A percentile compares a stretch with the other conserved stretches of the same genome.
phyloP scores from a whole-genome alignment of 2,113 vertebrate genomes.

The Chionomys nivalis region DNA sequence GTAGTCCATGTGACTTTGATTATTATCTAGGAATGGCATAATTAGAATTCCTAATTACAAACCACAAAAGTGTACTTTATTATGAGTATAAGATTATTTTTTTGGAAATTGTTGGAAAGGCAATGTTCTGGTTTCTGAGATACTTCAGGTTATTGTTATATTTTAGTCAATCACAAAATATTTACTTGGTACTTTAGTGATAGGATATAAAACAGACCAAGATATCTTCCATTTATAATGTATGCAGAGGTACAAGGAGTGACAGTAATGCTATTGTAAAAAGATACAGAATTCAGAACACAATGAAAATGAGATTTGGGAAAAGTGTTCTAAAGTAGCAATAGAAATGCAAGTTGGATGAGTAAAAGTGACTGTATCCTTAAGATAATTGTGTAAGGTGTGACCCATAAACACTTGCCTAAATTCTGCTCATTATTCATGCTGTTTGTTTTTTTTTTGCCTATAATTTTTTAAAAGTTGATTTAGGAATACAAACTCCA shows the following conservation, averaged over 20 bases:
- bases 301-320: not conserved
- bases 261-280: too few relatives aligned
- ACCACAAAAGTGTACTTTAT: not conserved
- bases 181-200: not conserved
- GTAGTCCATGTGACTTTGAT: too few relatives aligned
- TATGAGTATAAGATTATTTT: not conserved
- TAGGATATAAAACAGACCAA: not conserved
- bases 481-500: too few relatives aligned
- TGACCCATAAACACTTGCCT: not conserved
- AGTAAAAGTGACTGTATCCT: not conserved
- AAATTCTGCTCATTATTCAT: not conserved
- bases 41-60: too few relatives aligned
- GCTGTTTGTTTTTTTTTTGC: not conserved
- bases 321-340: not conserved
- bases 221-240: not conserved
- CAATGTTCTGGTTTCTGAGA: not conserved
- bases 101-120: not conserved
- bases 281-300: not conserved
- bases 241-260: too few relatives aligned
- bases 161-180: not conserved
- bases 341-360: not conserved
- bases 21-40: too few relatives aligned
- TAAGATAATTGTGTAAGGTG: not conserved
- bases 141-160: not conserved
- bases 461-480: not conserved